These are phyloP conservation scores for Pachycephus smyrnensis DNA, from an alignment of 2,888 invertebrate genomes.

Conservation along the genomic window DNA sequence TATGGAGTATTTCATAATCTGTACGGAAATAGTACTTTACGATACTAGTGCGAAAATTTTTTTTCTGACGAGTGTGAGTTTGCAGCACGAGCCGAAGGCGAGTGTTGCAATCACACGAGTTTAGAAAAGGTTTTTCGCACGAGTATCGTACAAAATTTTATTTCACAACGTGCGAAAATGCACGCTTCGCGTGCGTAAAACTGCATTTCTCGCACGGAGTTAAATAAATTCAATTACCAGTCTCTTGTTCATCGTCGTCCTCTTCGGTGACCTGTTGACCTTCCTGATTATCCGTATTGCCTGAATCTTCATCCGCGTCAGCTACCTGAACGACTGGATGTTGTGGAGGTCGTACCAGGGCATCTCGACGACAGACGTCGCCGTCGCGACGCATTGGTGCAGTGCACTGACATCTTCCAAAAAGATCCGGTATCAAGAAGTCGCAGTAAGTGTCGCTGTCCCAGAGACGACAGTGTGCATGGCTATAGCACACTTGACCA, in stretches of 20 bases:
- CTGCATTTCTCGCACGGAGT: no score
- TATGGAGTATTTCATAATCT: neutral
- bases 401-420: slow-evolving; percentile 86
- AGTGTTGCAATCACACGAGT: no score
- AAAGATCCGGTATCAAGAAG: slow-evolving; percentile 89
- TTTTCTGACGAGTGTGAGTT: no score
- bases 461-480: slow-evolving; percentile 88
- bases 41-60: no score
- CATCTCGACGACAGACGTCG: slow-evolving; percentile 67
- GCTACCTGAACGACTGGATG: slow-evolving; percentile 23
- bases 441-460: slow-evolving; percentile 88
- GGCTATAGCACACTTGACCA: slow-evolving; percentile 90
- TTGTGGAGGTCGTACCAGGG: slow-evolving; percentile 61
- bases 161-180: no score
- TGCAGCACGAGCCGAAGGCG: no score
- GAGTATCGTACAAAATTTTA: no score
- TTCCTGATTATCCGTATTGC: slow-evolving; percentile 35
- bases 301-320: slow-evolving; percentile 53
- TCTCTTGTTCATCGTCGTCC: slow-evolving; percentile 26
- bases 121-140: no score
- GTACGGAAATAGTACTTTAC: no score
- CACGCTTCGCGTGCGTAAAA: no score
- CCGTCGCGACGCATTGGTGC: slow-evolving; percentile 64
- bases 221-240: slow-evolving; percentile 20
- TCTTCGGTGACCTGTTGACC: slow-evolving; percentile 60